Evolutionary conservation across 2,113 vertebrate species (phyloP).

Genomic region (Cnemophilus loriae): DNA sequence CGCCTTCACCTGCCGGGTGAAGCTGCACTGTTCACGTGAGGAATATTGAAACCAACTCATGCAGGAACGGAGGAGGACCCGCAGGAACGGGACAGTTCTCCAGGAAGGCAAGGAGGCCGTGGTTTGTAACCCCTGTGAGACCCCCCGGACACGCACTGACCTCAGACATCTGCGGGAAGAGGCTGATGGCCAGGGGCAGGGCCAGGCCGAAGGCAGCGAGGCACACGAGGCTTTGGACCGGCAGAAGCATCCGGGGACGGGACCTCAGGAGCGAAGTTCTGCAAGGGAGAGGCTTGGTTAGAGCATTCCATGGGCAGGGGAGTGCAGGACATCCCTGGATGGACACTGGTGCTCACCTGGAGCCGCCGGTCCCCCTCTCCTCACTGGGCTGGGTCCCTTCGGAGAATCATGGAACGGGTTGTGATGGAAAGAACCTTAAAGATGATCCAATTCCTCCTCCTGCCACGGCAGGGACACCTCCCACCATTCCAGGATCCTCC

Average conservation of each 20-base stretch:
- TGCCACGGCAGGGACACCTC: background rate
- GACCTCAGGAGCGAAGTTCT: slow-evolving; percentile 83
- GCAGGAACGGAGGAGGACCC: background rate
- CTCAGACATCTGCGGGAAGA: slow-evolving; percentile 95
- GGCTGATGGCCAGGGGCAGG: slow-evolving; percentile 92
- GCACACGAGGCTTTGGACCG: slow-evolving; percentile 88
- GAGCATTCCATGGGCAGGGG: fast-evolving
- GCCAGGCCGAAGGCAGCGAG: slow-evolving; percentile 89
- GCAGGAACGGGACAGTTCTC: fast-evolving
- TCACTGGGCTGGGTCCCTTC: background rate
- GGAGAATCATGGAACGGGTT: background rate
- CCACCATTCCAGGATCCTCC: background rate
- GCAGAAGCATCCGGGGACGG: slow-evolving; percentile 78
- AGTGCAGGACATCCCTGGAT: fast-evolving
- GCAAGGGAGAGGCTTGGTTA: background rate
- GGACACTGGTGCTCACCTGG: background rate
- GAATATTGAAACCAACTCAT: fast-evolving
- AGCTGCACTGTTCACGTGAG: background rate
- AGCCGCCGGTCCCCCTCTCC: background rate
- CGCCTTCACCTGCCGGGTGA: background rate
- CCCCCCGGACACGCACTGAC: slow-evolving; percentile 60
- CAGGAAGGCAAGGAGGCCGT: background rate
- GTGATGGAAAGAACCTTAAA: background rate
- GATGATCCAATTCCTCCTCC: fast-evolving
- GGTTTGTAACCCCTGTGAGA: background rate